Base-by-base conservation (phyloP, 64 coral and sea anemone species). In the Hydrozoanthus tunicans region DNA sequence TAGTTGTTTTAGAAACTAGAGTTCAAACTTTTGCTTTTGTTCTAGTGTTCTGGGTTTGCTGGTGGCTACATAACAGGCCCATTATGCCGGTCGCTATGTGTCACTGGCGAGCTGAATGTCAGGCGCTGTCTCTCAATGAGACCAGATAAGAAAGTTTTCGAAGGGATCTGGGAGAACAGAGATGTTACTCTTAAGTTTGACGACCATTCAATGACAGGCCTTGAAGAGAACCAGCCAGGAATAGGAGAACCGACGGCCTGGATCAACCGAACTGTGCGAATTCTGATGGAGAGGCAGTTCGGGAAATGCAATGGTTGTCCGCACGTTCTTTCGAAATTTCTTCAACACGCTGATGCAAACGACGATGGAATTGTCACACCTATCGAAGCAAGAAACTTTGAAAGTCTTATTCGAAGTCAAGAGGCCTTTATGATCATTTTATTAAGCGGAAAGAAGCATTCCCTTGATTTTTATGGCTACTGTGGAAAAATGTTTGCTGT, bases 401-500 rank as follows among this genome's bases (percentile, higher is more conserved):
- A 89, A 3, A 14, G 67, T 71, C 64, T 95, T 7, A 79, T 95
- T 14, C 51, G 23, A 26, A 81, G 77, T 7, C 61, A 76, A 43
- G 94, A 95, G 9, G 78, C 84, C 11, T 81, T 80, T 52, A 90
- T 93, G 94, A 51, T 92, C 54, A 83, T 95, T 5, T 15, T 77
- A 10, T 60, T 93, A 55, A 96, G 90, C 83, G 86, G 89, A 12
- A 93, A 86, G 79, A 91, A 91, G 51, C 56, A 91, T n/a, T 51
- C 89, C 23, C 57, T 79, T 9, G 78, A 96, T 13, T 91, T 96
- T 5, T 79, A 93, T 93, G 94, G 94, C 23, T 96, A 93, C 25
- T 96, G 94, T 73, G 94, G 94, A 56, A 24, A 57, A 13, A 8
- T 96, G 58, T 96, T 93, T 91, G 81, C 67, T 25, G 86, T 93